These are phyloP conservation scores for Gopherus flavomarginatus DNA, from an alignment of 2,113 vertebrate genomes.

Conservation along the genomic window DNA sequence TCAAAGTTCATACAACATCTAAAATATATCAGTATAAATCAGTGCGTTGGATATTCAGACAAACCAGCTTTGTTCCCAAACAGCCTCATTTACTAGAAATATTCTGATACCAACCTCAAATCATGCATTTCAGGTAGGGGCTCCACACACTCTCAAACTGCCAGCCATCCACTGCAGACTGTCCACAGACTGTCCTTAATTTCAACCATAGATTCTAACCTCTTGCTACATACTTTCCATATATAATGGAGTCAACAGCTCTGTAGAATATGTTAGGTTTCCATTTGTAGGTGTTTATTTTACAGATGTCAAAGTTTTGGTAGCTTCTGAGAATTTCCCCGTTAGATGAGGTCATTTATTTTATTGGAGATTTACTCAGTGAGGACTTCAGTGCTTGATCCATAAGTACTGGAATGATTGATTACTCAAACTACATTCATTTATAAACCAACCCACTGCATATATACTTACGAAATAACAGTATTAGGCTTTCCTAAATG, in stretches of 20 bases:
- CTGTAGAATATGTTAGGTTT: background rate
- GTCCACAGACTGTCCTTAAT: too few relatives aligned
- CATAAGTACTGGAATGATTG: background rate
- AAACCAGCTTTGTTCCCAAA: background rate
- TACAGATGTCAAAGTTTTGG: background rate
- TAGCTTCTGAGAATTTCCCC: rapidly evolving
- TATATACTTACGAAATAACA: background rate
- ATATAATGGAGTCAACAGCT: background rate
- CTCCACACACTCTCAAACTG: background rate
- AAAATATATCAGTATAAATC: background rate
- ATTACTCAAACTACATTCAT: background rate
- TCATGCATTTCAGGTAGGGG: background rate
- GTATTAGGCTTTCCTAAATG: background rate
- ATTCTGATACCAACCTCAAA: background rate
- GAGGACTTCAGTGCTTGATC: background rate
- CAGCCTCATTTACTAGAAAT: background rate
- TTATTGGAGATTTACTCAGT: background rate
- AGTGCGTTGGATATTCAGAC: background rate
- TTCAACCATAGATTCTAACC: background rate
- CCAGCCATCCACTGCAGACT: background rate
- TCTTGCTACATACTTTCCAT: background rate
- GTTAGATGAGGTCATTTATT: background rate
- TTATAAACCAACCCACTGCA: background rate
- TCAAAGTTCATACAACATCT: background rate
- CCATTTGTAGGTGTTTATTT: rapidly evolving